A percentile compares a stretch with the other conserved stretches of the same genome.
Conservation (phyloP, 23 tunicate species). For the Ascidia mentula region DNA sequence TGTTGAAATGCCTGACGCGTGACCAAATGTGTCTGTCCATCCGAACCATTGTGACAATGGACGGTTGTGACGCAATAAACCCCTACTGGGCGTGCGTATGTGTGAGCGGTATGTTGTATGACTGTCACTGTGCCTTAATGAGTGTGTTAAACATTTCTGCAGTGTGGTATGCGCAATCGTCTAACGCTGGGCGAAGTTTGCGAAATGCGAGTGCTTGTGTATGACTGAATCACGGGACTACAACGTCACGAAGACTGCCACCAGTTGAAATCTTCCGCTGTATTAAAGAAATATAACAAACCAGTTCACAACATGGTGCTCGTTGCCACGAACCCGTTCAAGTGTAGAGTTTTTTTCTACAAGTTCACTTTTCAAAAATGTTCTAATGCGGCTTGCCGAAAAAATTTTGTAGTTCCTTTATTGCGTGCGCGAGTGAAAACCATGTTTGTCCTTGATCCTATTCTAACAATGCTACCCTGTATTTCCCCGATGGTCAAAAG, state of each 20-base stretch:
- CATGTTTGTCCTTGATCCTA: not conserved
- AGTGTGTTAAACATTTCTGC: conserved; percentile 4
- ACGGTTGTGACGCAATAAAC: conserved; percentile 6
- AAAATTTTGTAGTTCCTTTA: not conserved
- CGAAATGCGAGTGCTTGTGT: not conserved
- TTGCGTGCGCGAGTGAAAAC: not conserved
- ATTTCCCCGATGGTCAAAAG: not conserved
- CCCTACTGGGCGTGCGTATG: not conserved
- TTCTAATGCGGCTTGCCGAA: too few relatives aligned
- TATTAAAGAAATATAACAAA: too few relatives aligned
- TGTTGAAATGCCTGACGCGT: not conserved
- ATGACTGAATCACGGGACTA: not conserved
- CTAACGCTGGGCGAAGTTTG: not conserved
- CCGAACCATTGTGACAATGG: not conserved
- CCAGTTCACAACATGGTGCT: too few relatives aligned
- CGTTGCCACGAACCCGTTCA: too few relatives aligned
- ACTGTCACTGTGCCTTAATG: conserved; percentile 40
- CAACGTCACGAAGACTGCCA: not conserved
- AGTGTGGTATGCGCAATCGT: not conserved
- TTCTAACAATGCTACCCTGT: not conserved
- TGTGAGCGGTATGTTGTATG: conserved; percentile 5
- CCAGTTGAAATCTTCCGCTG: not conserved
- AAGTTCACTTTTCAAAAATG: too few relatives aligned
- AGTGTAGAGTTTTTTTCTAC: too few relatives aligned
- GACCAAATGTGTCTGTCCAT: not conserved